Conservation (phyloP, 2,113 vertebrate species). For the Amphilophus citrinellus region DNA sequence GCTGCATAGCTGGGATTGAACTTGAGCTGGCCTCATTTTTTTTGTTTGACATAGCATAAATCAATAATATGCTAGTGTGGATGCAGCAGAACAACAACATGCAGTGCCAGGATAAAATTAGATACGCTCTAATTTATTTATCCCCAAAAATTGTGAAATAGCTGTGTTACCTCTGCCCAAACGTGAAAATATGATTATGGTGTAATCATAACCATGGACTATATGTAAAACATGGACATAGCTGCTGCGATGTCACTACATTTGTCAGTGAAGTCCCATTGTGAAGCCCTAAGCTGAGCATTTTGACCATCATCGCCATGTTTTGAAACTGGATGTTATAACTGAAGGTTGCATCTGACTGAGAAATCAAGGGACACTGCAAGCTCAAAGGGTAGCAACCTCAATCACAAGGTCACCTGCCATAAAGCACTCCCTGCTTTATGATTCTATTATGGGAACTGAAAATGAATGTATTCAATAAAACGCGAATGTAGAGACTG, state of each 20-base stretch:
- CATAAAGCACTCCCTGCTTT: too few relatives aligned
- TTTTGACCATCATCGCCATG: neutral
- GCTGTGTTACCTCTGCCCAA: neutral
- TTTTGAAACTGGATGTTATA: neutral
- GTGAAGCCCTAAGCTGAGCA: neutral
- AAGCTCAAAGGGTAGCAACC: neutral
- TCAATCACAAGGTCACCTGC: neutral
- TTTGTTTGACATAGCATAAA: too few relatives aligned
- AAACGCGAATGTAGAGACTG: neutral
- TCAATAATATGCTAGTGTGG: too few relatives aligned
- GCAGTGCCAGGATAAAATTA: neutral
- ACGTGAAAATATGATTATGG: neutral
- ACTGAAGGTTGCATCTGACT: accelerated
- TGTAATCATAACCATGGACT: neutral
- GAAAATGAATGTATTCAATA: neutral
- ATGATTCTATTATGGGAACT: too few relatives aligned
- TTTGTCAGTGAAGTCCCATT: too few relatives aligned
- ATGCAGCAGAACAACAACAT: neutral
- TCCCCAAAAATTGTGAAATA: neutral
- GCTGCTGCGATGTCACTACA: too few relatives aligned
- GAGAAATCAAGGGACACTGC: accelerated
- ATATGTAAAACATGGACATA: too few relatives aligned
- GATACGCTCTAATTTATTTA: accelerated
- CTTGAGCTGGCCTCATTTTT: too few relatives aligned
- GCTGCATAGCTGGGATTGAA: neutral